Evolutionary conservation across 2,797 vertebrate species (phyloP).

Genomic region (Cichlasoma orientale): DNA sequence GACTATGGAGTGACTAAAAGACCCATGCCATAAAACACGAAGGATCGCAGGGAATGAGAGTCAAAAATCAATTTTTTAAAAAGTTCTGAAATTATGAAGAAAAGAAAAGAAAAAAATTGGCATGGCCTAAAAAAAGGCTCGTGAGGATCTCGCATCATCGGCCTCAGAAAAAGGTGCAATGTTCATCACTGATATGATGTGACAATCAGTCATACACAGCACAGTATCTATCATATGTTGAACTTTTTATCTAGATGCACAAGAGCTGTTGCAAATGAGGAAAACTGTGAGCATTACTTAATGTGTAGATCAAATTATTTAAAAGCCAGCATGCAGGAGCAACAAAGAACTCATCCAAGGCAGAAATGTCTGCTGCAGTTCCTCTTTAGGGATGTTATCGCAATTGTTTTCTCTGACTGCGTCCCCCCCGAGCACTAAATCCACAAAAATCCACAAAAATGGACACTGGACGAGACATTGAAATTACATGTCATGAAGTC

Average conservation of each 20-base stretch:
- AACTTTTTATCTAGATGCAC: not conserved
- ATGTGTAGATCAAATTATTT: constrained; percentile 21
- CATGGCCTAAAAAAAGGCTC: not conserved
- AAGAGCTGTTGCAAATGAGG: not conserved
- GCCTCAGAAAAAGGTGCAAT: not conserved
- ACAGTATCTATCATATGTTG: not conserved
- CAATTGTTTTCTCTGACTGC: constrained; percentile 55
- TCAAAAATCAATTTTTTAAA: not conserved
- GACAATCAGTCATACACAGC: not conserved
- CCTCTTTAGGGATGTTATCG: constrained; percentile 20
- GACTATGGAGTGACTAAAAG: too few species aligned
- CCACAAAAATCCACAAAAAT: constrained; percentile 59
- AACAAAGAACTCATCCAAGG: constrained; percentile 24
- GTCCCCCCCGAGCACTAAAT: constrained; percentile 45
- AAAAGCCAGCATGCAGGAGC: constrained; percentile 21
- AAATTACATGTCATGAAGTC: constrained; percentile 79
- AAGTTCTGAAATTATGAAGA: not conserved
- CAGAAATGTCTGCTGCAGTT: constrained; percentile 28
- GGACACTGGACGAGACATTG: constrained; percentile 75
- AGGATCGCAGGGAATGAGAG: not conserved
- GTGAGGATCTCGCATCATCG: not conserved
- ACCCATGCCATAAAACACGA: not conserved
- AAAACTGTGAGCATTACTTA: constrained; percentile 7
- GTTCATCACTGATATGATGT: not conserved
- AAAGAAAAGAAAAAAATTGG: not conserved